Base-by-base conservation (phyloP, 2,113 vertebrate genomes). In the Ciconia maguari region DNA sequence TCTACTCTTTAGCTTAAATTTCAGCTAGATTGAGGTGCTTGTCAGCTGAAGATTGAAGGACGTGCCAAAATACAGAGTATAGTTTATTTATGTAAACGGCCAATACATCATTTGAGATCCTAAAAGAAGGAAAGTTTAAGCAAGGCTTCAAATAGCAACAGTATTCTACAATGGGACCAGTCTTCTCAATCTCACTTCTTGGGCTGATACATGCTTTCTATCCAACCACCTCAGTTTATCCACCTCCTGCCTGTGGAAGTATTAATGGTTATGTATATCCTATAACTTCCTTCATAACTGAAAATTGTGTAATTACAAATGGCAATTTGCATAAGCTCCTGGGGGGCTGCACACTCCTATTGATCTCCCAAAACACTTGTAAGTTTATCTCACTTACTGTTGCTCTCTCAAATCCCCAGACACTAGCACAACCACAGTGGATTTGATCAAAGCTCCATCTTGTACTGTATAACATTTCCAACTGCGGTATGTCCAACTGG, bases 71-170 rank as follows among this genome's bases (percentile, higher is more conserved):
- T 22, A 64, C 70, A 86, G 42, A 65, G 10, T 11, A 44, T 9
- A 0, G 1, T 68, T 89, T 6, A 2, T 69, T 69, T 62, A 9
- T 34, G 20, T 77, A 52, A 77, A 77, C 3, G 4, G 6, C 1
- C 16, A 54, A 6, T 66, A 65, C 36, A 21, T 34, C 60, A 57
- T 17, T 3, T 84, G 20, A 68, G 10, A 71, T 38, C 32, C 29
- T 62, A 42, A 75, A 89, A 49, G 18, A 65, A 83, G 24, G 13
- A 9, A 62, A 78, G 10, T 75, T 85, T 62, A 54, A 92, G 13
- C 25, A 83, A 92, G 49, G 6, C 16, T 83, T 66, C 34, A 51
- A 38, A 17, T 18, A 64, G 19, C 27, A 94, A 6, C 3, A 60
- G 1, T 3, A 16, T 79, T 85, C 88, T 76, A 66, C 16, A 79